Evolutionary conservation across 2,113 vertebrate species (phyloP).

Genomic region (Pseudorhombus dupliciocellatus): DNA sequence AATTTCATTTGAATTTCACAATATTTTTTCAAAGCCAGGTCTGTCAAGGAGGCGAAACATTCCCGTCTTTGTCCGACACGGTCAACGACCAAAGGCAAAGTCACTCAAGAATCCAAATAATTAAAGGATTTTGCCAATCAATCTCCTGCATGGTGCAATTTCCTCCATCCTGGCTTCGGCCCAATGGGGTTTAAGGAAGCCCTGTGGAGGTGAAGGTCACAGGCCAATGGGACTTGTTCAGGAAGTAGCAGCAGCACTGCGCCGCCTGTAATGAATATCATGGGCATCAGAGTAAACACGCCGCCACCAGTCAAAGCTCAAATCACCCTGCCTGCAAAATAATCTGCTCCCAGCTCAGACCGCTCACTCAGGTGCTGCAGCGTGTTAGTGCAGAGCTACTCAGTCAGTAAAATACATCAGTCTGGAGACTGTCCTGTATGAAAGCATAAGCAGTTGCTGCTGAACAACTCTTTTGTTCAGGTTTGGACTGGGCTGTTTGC

Average conservation of each 20-base stretch:
- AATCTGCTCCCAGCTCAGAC: slow-evolving; percentile 52
- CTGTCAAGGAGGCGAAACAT: slow-evolving; percentile 29
- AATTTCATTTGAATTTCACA: slow-evolving; percentile 39
- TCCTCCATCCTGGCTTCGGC: slow-evolving; percentile 68
- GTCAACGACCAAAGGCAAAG: slow-evolving; percentile 43
- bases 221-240: slow-evolving; percentile 72
- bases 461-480: slow-evolving; percentile 7
- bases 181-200: slow-evolving; percentile 71
- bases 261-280: slow-evolving; percentile 77
- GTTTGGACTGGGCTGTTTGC: no score
- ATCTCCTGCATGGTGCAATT: slow-evolving; percentile 69
- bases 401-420: neutral
- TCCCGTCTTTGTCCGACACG: slow-evolving; percentile 48
- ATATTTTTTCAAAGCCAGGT: neutral
- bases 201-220: slow-evolving; percentile 73
- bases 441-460: slow-evolving; percentile 22
- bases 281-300: slow-evolving; percentile 74
- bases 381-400: slow-evolving; percentile 16
- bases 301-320: slow-evolving; percentile 60
- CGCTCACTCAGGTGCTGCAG: slow-evolving; percentile 32
- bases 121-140: slow-evolving; percentile 78
- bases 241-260: slow-evolving; percentile 74
- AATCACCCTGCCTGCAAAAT: slow-evolving; percentile 54
- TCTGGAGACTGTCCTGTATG: slow-evolving; percentile 9
- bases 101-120: slow-evolving; percentile 64